phyloP scores from a whole-genome alignment of 1,140 invertebrate species.

The Araneus ventricosus region DNA sequence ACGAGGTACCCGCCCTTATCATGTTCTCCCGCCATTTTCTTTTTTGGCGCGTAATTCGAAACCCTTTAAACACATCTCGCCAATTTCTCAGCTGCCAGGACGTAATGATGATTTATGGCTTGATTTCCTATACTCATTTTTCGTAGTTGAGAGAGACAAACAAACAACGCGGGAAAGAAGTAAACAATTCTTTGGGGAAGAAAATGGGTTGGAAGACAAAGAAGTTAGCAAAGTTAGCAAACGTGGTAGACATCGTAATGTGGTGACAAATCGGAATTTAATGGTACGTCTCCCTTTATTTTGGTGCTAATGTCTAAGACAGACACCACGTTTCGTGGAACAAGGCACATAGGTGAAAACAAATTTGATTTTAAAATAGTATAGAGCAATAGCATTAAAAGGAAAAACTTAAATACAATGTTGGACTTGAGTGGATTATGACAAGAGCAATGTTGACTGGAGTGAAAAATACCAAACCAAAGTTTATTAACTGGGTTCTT shows the following conservation, averaged over 20 bases:
- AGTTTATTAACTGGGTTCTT: too few relatives aligned
- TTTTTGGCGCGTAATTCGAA: constrained; percentile 48
- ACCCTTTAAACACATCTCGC: constrained; percentile 40
- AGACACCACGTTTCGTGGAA: not conserved
- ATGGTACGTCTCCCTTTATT: not conserved
- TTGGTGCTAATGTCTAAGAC: not conserved
- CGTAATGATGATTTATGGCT: constrained; percentile 53
- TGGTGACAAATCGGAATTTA: not conserved
- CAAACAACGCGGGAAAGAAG: not conserved
- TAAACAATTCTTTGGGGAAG: constrained; percentile 18
- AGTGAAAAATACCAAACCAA: too few relatives aligned
- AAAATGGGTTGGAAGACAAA: constrained; percentile 19
- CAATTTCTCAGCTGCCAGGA: constrained; percentile 36
- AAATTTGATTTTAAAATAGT: not conserved
- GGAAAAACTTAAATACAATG: not conserved
- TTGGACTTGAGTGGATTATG: not conserved
- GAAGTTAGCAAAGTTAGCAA: not conserved
- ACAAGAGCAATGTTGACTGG: too few relatives aligned
- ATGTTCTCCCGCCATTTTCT: constrained; percentile 30
- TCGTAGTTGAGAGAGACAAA: not conserved
- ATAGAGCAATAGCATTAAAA: not conserved
- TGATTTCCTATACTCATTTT: constrained; percentile 16
- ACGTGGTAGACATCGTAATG: constrained; percentile 1
- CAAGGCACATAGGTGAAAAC: not conserved
- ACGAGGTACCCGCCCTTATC: constrained; percentile 1